Base-by-base conservation (phyloP, 2,113 vertebrate genomes). In the Sylvietta virens region DNA sequence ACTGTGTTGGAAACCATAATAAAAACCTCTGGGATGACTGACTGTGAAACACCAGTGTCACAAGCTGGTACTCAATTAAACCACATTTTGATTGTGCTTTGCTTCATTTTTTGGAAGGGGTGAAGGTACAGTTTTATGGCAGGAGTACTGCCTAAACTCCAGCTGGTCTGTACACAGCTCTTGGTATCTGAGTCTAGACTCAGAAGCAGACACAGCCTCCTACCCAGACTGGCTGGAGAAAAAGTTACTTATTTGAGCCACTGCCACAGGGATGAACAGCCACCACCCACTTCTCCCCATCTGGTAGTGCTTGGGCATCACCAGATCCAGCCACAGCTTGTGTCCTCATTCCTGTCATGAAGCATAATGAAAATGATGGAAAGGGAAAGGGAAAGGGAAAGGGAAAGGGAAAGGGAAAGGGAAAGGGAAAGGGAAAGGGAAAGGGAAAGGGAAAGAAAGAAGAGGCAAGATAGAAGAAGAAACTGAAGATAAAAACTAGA, bases 171-270 rank as follows among this genome's bases (percentile, higher is more conserved):
- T 30, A 47, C 50, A 37, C 11, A 47, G 58, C 28, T 91, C 33
- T 83, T 65, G 74, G 61, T 76, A 33, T 67, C 82, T 47, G 28
- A 88, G 86, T 83, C 86, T 70, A 92, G 72, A 93, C 86, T 73
- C 35, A 57, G 42, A 73, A 90, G 47, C 64, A 95, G 73, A 91
- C 73, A n/a, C 33, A 92, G n/a, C 57, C 57, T 95, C 28, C 86
- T 81, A 42, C 81, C 69, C 74, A 95, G 30, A 90, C 21, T 22
- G 64, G 50, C 50, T 91, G 66, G 39, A 79, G 42, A 73, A 73
- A 40, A 61, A 58, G 33, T 39, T 24, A 60, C 22, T 58, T 84
- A 64, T 44, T 47, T 89, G 60, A 67, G 71, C 28, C 73, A 31
- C 48, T 81, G 70, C 61, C 61, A 48, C 71, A 56, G 27, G 65